These are phyloP conservation scores for Dynastes tityus DNA, from an alignment of 2,888 invertebrate genomes.

Conservation along the genomic window DNA sequence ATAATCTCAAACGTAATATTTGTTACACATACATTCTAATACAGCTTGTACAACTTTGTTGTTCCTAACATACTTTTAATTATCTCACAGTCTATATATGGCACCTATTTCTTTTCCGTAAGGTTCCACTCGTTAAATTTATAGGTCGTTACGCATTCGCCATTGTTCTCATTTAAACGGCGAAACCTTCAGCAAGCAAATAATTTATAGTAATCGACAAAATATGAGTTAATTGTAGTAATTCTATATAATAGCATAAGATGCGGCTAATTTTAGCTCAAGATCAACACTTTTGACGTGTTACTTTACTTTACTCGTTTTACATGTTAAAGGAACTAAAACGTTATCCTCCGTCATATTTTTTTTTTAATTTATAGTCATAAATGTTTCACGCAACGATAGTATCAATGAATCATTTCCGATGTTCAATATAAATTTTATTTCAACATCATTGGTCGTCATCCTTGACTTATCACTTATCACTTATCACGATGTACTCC, in stretches of 20 bases:
- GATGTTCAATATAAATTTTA: conserved; percentile 1
- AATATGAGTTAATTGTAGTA: conserved; percentile 28
- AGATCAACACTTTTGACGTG: background rate
- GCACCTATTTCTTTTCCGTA: conserved; percentile 46
- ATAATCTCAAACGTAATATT: too few relatives aligned
- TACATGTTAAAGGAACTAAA: too few relatives aligned
- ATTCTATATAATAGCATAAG: conserved; percentile 11
- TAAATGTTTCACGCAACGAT: conserved; percentile 13
- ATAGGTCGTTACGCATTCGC: conserved; percentile 53
- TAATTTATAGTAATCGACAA: conserved; percentile 32
- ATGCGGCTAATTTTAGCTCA: background rate
- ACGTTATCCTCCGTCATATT: too few relatives aligned
- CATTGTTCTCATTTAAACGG: conserved; percentile 56
- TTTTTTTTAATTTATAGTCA: too few relatives aligned
- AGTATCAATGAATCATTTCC: conserved; percentile 2
- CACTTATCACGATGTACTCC: background rate
- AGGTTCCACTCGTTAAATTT: conserved; percentile 55
- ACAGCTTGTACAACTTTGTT: too few relatives aligned
- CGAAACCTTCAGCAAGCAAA: conserved; percentile 52
- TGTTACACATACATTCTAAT: too few relatives aligned
- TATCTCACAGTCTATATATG: background rate
- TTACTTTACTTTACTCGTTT: too few relatives aligned
- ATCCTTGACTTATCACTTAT: conserved; percentile 10
- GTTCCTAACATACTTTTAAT: background rate
- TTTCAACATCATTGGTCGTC: conserved; percentile 5